Evolutionary conservation across 2,113 vertebrate genomes (phyloP).

Genomic region (Tonatia bakeri): DNA sequence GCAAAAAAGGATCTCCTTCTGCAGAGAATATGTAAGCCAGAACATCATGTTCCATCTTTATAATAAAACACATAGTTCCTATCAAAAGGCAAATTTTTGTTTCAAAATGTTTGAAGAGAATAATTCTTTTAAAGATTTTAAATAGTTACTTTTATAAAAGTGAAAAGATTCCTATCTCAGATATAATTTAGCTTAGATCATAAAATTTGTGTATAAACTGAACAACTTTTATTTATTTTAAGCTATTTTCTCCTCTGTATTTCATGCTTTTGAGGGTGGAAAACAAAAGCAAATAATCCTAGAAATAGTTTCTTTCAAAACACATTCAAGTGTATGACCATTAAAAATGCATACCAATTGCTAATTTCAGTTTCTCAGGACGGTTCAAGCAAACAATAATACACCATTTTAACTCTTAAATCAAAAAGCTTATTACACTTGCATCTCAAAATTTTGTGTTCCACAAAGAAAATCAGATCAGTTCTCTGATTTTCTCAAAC

Average conservation of each 20-base stretch:
- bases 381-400: not conserved
- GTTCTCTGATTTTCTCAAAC: not conserved
- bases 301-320: not conserved
- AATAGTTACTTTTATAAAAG: constrained; percentile 56
- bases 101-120: constrained; percentile 72
- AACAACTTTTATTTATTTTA: constrained; percentile 36
- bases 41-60: constrained; percentile 73
- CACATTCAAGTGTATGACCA: not conserved
- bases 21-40: constrained; percentile 75
- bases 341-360: not conserved
- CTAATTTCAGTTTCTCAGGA: not conserved
- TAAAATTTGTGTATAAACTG: not conserved
- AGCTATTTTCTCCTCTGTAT: not conserved
- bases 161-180: constrained; percentile 1
- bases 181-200: constrained; percentile 31
- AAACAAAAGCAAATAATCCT: constrained; percentile 35
- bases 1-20: constrained; percentile 77
- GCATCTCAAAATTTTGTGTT: not conserved
- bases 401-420: not conserved
- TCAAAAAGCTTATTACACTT: not conserved
- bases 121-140: constrained; percentile 63
- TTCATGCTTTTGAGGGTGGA: not conserved
- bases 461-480: not conserved
- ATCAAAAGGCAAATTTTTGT: constrained; percentile 75
- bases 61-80: constrained; percentile 69